Evolutionary conservation across 2,888 invertebrate genomes (phyloP).

Genomic region (Thera britannica): DNA sequence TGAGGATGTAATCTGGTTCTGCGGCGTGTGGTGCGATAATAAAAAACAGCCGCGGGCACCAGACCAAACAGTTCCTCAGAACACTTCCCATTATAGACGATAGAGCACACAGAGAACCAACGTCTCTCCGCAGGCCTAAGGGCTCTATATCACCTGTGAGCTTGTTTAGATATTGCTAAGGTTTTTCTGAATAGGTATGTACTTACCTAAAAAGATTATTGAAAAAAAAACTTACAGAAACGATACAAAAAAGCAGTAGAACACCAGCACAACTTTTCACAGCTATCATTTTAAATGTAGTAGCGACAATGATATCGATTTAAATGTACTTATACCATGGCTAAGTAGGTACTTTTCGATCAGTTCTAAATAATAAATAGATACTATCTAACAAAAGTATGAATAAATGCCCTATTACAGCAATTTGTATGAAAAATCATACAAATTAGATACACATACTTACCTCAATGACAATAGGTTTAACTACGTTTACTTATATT

Average conservation of each 20-base stretch:
- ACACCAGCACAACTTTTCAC: conserved; percentile 4
- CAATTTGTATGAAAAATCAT: conserved; percentile 1
- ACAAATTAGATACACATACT: not conserved
- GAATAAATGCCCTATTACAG: conserved; percentile 4
- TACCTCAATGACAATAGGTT: not conserved
- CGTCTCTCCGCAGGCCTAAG: too few species aligned
- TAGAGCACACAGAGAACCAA: too few species aligned
- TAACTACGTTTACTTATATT: too few species aligned
- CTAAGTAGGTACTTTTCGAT: not conserved
- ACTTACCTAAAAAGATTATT: too few species aligned
- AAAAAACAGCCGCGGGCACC: too few species aligned
- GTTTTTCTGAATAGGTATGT: too few species aligned
- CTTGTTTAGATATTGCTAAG: too few species aligned
- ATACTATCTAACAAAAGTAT: conserved; percentile 2
- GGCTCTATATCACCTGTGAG: too few species aligned
- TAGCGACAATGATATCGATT: not conserved
- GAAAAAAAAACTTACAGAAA: conserved; percentile 6
- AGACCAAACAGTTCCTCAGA: too few species aligned
- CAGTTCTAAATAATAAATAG: not conserved
- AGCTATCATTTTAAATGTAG: conserved; percentile 3
- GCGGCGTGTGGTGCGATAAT: too few species aligned
- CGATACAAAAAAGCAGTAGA: conserved; percentile 7
- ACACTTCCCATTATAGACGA: too few species aligned
- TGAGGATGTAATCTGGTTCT: too few species aligned
- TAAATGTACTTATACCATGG: not conserved